Base-by-base conservation (phyloP, 2,797 vertebrate species). In the Sphaeramia orbicularis region DNA sequence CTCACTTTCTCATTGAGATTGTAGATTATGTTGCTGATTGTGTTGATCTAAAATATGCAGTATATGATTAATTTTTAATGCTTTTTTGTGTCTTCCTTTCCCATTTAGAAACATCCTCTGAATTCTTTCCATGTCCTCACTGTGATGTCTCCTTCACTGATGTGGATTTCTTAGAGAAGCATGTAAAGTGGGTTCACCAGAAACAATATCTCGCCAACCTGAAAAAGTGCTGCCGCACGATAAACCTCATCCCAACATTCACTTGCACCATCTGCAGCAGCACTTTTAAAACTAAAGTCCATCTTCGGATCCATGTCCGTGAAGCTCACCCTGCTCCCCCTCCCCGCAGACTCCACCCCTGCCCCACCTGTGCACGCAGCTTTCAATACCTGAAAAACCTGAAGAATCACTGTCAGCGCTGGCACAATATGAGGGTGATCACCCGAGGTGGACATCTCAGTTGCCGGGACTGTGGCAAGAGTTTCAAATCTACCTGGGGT, bases 181-280 rank as follows among this genome's bases (percentile, higher is more conserved):
- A 94, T 12, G 77, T 94, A 11, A 94, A 94, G 76, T 94, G 93
- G 93, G 92, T 93, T 52, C 94, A 94, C 80, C 92, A 92, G 77
- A 91, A 89, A 73, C 81, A 93, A 52, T 94, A 93, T 80, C 90
- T 93, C 0, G 85, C 82, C 16, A 87, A 90, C 53, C 78, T 93
- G 27, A 91, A 91, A 54, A 85, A 84, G 58, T 93, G 90, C 69
- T 76, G 85, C 44, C 73, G 57, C 65, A 59, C 86, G 10, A 65
- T 88, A 4, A 88, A 83, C 77, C 75, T 86, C 27, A 59, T 81
- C 15, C 68, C 86, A 7, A 87, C 90, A 78, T 87, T 92, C 68
- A 40, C 55, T 61, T 94, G 93, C 74, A 56, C 87, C 1, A 38
- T 67, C 14, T 94, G 93, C 76, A 78, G 77, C 80, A 80, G 71